Evolutionary conservation across 2,888 invertebrate species (phyloP).

Genomic region (Philopedon plagiatum): DNA sequence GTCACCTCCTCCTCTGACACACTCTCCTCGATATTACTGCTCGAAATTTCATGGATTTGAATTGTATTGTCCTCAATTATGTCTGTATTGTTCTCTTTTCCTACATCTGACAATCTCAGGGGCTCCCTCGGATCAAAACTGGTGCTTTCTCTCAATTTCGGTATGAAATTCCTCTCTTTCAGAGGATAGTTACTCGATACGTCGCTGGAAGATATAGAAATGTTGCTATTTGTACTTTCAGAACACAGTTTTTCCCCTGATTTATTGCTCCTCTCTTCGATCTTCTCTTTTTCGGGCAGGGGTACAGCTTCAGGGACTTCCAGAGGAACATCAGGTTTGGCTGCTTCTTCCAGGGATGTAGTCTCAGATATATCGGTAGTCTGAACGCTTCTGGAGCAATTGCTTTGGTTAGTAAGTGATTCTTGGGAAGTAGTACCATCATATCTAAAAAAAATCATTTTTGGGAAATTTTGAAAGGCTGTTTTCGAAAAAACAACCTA

Average conservation of each 20-base stretch:
- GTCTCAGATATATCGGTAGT: constrained; percentile 21
- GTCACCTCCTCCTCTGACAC: constrained; percentile 8
- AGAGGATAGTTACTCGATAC: constrained; percentile 57
- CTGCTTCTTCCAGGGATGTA: not conserved
- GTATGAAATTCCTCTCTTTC: constrained; percentile 60
- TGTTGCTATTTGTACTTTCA: constrained; percentile 40
- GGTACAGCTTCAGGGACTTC: constrained; percentile 31
- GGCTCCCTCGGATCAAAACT: constrained; percentile 61
- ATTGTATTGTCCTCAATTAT: constrained; percentile 68
- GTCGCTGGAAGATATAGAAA: constrained; percentile 57
- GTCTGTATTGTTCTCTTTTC: constrained; percentile 56
- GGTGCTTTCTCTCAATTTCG: constrained; percentile 62
- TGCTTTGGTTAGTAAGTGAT: constrained; percentile 19
- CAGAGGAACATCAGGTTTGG: not conserved
- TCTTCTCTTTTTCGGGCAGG: constrained; percentile 35
- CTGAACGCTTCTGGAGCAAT: constrained; percentile 9
- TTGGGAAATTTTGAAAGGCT: not conserved
- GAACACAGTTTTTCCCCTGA: not conserved
- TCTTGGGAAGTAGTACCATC: constrained; percentile 52
- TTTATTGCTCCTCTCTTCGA: constrained; percentile 31
- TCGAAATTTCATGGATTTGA: constrained; percentile 79
- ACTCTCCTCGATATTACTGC: constrained; percentile 72
- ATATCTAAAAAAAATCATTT: constrained; percentile 38
- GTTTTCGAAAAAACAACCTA: too few species aligned
- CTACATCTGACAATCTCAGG: constrained; percentile 12